phyloP scores from a whole-genome alignment of 2,888 invertebrate species.

The Atrina japonica region DNA sequence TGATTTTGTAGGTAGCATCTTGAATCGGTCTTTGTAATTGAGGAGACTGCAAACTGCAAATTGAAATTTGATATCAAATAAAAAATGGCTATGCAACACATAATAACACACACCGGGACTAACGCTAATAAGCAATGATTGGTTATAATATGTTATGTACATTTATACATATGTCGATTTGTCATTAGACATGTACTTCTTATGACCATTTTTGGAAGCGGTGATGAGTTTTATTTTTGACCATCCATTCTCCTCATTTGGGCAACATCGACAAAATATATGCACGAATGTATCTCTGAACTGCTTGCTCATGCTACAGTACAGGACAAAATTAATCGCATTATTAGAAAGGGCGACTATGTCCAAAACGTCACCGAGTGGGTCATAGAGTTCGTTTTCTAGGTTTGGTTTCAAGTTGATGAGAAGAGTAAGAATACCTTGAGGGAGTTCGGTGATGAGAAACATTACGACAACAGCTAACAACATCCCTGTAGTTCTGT shows the following conservation, averaged over 20 bases:
- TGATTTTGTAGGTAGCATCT: too few relatives aligned
- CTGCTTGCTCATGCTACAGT: conserved; percentile 96
- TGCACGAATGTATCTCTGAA: conserved; percentile 86
- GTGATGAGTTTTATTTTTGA: conserved; percentile 65
- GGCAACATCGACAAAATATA: conserved; percentile 83
- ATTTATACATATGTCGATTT: too few relatives aligned
- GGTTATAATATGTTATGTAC: too few relatives aligned
- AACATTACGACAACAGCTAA: conserved; percentile 92
- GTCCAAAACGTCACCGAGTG: conserved; percentile 90
- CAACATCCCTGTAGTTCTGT: conserved; percentile 94
- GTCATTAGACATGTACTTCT: conserved; percentile 9
- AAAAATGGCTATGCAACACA: too few relatives aligned
- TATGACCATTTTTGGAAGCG: conserved; percentile 37
- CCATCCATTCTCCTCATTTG: conserved; percentile 65
- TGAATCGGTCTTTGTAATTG: too few relatives aligned
- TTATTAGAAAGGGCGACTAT: conserved; percentile 94
- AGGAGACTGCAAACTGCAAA: too few relatives aligned
- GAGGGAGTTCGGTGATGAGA: conserved; percentile 94
- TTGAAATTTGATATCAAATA: too few relatives aligned
- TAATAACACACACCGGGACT: too few relatives aligned
- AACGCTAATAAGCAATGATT: too few relatives aligned
- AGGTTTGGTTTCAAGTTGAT: conserved; percentile 89
- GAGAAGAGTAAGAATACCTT: conserved; percentile 86
- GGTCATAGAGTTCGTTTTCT: conserved; percentile 85
- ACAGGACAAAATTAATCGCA: conserved; percentile 95